phyloP scores from a whole-genome alignment of 2,113 vertebrate genomes.

The Lucifuga dentata region DNA sequence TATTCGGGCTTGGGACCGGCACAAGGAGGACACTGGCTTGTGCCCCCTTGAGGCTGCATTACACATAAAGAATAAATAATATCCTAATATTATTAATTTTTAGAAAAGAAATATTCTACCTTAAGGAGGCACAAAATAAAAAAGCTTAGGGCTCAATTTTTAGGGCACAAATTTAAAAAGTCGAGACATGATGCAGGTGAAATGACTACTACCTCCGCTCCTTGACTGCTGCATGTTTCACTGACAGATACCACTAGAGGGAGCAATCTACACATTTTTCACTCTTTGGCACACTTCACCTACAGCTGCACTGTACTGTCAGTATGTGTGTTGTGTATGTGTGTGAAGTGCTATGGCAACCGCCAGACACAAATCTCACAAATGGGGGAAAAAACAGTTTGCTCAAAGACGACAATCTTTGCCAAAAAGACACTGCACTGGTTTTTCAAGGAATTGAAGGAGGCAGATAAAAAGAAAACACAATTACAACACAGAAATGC shows the following conservation, averaged over 20 bases:
- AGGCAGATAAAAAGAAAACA: constrained; percentile 33
- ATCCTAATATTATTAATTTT: too few relatives aligned
- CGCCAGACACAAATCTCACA: constrained; percentile 44
- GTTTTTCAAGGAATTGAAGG: constrained; percentile 39
- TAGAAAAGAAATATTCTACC: too few relatives aligned
- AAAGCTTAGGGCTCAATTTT: too few relatives aligned
- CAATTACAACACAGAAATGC: constrained; percentile 26
- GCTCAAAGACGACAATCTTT: constrained; percentile 38
- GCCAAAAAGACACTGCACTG: constrained; percentile 49
- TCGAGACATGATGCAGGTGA: too few relatives aligned
- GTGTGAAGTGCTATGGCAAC: constrained; percentile 60
- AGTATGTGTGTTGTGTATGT: constrained; percentile 29
- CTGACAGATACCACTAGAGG: constrained; percentile 63
- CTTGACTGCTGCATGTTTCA: constrained; percentile 3
- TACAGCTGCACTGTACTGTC: constrained; percentile 38
- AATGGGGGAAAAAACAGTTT: constrained; percentile 21
- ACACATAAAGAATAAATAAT: too few relatives aligned
- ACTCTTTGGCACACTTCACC: background rate
- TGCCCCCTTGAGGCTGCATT: too few relatives aligned
- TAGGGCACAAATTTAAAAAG: too few relatives aligned
- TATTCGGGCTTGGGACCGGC: too few relatives aligned
- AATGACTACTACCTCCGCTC: too few relatives aligned
- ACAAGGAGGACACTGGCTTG: too few relatives aligned
- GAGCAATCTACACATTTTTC: constrained; percentile 56
- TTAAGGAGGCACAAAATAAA: too few relatives aligned